These are phyloP conservation scores for Venturia canescens DNA, from an alignment of 1,140 invertebrate genomes.

Conservation along the genomic window DNA sequence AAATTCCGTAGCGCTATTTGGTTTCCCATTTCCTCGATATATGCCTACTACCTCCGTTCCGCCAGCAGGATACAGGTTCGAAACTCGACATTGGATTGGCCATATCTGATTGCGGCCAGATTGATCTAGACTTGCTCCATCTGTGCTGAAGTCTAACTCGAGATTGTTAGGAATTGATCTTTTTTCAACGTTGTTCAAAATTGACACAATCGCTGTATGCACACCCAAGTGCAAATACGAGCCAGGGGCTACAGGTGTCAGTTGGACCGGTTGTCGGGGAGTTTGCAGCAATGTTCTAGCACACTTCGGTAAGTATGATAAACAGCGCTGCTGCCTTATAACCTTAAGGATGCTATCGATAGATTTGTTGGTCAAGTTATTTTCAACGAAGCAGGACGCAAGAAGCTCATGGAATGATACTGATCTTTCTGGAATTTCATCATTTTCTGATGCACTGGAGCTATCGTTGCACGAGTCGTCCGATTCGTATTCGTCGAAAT, in stretches of 20 bases:
- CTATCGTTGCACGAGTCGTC: too few species aligned
- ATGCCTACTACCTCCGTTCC: slow-evolving; percentile 55
- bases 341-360: neutral
- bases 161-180: neutral
- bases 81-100: slow-evolving; percentile 56
- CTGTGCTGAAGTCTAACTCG: slow-evolving; percentile 47
- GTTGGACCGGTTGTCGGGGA: neutral
- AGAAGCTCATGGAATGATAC: neutral
- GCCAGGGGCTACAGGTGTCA: neutral
- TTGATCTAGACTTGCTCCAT: slow-evolving; percentile 49
- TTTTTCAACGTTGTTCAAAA: neutral
- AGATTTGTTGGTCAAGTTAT: neutral
- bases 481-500: too few species aligned
- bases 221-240: neutral
- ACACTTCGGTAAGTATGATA: neutral
- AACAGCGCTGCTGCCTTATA: neutral
- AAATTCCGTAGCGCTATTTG: slow-evolving; percentile 4
- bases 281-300: neutral
- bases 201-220: neutral
- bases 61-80: slow-evolving; percentile 43
- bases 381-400: too few species aligned
- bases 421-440: too few species aligned
- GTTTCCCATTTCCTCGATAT: slow-evolving; percentile 44
- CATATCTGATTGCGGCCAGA: slow-evolving; percentile 46
- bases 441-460: too few species aligned